Conservation (phyloP, 2,113 vertebrate species). For the Phoxinus phoxinus region DNA sequence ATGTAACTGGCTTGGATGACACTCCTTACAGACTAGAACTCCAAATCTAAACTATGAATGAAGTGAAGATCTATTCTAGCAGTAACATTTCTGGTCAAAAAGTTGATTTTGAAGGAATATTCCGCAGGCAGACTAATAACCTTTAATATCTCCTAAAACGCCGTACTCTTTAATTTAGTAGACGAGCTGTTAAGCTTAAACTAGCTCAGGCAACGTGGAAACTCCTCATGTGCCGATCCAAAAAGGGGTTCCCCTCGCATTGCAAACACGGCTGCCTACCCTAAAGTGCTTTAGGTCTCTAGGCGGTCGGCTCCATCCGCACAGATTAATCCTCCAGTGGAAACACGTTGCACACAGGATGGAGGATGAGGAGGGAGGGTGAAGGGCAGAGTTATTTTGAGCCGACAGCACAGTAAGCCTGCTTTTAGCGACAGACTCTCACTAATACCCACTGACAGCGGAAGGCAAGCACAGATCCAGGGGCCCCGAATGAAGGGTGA, state of each 20-base stretch:
- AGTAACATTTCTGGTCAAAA: not conserved
- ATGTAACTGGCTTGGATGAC: not conserved
- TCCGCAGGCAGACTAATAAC: not conserved
- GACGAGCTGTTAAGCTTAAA: not conserved
- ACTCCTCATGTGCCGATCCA: slow-evolving; percentile 18
- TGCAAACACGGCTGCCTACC: slow-evolving; percentile 31
- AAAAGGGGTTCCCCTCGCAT: slow-evolving; percentile 6
- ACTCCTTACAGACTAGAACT: not conserved
- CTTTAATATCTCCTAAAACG: not conserved
- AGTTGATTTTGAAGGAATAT: not conserved
- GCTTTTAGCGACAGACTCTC: slow-evolving; percentile 54
- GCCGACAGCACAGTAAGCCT: slow-evolving; percentile 56
- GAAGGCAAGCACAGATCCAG: slow-evolving; percentile 80
- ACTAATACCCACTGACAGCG: slow-evolving; percentile 56
- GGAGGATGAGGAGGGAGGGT: slow-evolving; percentile 48
- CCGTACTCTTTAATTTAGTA: not conserved
- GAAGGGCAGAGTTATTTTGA: slow-evolving; percentile 58
- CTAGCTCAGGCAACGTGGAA: not conserved
- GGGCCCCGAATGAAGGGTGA: slow-evolving; percentile 19
- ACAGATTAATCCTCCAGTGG: slow-evolving; percentile 56
- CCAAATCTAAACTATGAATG: not conserved
- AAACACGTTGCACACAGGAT: slow-evolving; percentile 46
- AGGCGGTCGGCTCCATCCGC: slow-evolving; percentile 45
- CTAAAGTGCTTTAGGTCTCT: slow-evolving; percentile 50
- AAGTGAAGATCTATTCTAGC: not conserved